These are phyloP conservation scores for Congeria kusceri DNA, from an alignment of 2,888 invertebrate genomes.

Conservation along the genomic window DNA sequence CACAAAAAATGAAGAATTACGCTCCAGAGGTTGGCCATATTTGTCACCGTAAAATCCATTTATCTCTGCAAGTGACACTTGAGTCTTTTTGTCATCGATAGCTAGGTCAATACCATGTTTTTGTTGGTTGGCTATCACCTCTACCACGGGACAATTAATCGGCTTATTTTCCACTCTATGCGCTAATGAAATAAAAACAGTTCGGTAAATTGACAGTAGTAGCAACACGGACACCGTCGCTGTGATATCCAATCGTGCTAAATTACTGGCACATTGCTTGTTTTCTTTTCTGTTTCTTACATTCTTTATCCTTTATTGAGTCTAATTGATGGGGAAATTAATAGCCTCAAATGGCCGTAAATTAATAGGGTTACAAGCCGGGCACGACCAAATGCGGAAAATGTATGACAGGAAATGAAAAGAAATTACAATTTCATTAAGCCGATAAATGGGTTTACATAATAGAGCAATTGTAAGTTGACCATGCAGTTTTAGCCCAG, in stretches of 20 bases:
- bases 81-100: slow-evolving; percentile 51
- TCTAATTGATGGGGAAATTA: slow-evolving; percentile 68
- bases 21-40: slow-evolving; percentile 56
- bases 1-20: slow-evolving; percentile 61
- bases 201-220: slow-evolving; percentile 53
- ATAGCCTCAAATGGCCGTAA: slow-evolving; percentile 66
- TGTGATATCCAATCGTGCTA: slow-evolving; percentile 58
- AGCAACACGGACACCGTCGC: slow-evolving; percentile 38
- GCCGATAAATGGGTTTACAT: neutral
- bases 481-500: too few species aligned
- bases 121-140: slow-evolving; percentile 46
- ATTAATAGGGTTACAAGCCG: slow-evolving; percentile 66
- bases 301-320: slow-evolving; percentile 58
- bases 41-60: slow-evolving; percentile 61
- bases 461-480: too few species aligned
- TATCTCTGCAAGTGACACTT: slow-evolving; percentile 54
- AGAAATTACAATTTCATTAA: slow-evolving; percentile 13
- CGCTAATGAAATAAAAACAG: slow-evolving; percentile 70
- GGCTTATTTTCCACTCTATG: slow-evolving; percentile 49
- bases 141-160: slow-evolving; percentile 47
- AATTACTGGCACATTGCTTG: slow-evolving; percentile 54
- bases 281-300: slow-evolving; percentile 63
- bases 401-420: neutral
- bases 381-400: too few species aligned
- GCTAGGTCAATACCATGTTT: slow-evolving; percentile 32